phyloP scores from a whole-genome alignment of 2,888 invertebrate genomes.

The Pollenia griseotomentosa region DNA sequence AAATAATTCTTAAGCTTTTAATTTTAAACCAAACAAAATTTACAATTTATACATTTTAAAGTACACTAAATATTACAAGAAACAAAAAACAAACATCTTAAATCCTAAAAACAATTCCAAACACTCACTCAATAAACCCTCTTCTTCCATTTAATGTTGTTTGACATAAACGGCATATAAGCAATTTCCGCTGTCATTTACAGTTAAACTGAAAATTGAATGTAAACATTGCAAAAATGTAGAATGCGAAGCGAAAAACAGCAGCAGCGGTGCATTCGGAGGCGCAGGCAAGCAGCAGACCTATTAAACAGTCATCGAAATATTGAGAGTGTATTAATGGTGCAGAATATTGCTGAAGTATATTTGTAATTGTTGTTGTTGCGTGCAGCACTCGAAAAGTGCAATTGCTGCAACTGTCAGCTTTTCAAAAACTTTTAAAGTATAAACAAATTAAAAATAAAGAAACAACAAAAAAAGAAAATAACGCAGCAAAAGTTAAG shows the following conservation, averaged over 20 bases:
- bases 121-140: constrained; percentile 2
- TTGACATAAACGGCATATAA: constrained; percentile 67
- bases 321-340: constrained; percentile 72
- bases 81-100: not conserved
- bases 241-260: not conserved
- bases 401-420: constrained; percentile 67
- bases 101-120: constrained; percentile 12
- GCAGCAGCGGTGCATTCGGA: not conserved
- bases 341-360: not conserved
- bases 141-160: constrained; percentile 63
- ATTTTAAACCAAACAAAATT: not conserved
- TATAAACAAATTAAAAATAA: constrained; percentile 62
- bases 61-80: not conserved
- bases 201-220: constrained; percentile 42
- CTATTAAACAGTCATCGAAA: constrained; percentile 71
- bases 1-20: constrained; percentile 1
- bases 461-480: constrained; percentile 9
- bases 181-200: constrained; percentile 75
- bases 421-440: constrained; percentile 61
- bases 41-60: not conserved
- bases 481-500: not conserved
- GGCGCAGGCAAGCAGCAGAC: constrained; percentile 34
- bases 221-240: constrained; percentile 66
- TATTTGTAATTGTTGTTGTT: constrained; percentile 2
- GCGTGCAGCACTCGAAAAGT: constrained; percentile 52